Evolutionary conservation across 2,797 vertebrate genomes (phyloP), one percentile per base, ranked within the genome.

Genomic region (Coregonus ussuriensis): DNA sequence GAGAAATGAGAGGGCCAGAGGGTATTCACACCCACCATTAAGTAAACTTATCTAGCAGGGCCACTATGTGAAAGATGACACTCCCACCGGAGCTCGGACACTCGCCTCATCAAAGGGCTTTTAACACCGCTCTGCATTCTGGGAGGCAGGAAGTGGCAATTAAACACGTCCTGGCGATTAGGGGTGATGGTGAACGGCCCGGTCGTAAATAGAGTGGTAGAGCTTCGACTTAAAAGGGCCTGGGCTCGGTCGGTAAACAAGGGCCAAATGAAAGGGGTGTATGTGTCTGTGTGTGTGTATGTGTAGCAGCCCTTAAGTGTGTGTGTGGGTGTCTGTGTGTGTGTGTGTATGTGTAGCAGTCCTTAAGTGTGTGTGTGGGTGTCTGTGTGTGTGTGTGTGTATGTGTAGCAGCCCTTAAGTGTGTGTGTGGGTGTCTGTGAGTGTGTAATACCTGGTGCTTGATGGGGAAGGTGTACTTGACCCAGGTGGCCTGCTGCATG

Each of bases 401-500:
- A 6, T 41, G 53, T 52, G 25, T 6, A 25, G 13, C 7, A 9
- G 41, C 41, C 21, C 41, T 47, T 51, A 16, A 21, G 6, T 15
- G 68, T 1, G 68, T 41, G 68, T 70, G 68, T 7, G 9, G 53
- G 66, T 18, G 74, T 70, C 52, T 51, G 59, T 13, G 25, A 62
- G 15, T 21, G 15, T 67, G 56, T 80, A 85, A 76, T 87, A 99
- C 98, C 97, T 99, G 97, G 80, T 99, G 98, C 83, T 99, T 99
- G 62, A 99, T 96, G 77, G 97, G 98, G 90, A 99, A 97, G 3
- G 97, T 98, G 73, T 99, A 99, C 85, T 99, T 99, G 88, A 99
- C 98, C 98, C 98, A 99, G 0, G 98, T 99, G 77, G 98, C 98
- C 84, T 99, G 98, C 76, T 97, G 98, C 96, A 99, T 94, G 0